Conservation (phyloP, 1,140 invertebrate genomes). For the Samia ricini region DNA sequence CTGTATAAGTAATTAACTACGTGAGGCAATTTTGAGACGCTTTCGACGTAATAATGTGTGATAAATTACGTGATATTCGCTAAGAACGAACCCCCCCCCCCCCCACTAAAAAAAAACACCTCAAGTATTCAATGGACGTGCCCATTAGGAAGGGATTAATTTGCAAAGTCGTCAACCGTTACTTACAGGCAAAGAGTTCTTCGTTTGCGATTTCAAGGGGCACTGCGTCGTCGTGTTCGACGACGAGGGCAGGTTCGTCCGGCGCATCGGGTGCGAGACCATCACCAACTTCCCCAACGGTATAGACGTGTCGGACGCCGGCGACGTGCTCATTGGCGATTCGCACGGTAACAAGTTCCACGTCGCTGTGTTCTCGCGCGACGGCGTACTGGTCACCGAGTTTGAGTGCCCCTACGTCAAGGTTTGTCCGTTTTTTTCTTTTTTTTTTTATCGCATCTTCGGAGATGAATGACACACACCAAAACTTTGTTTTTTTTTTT, state of each 20-base stretch:
- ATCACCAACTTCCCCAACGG: slow-evolving; percentile 98
- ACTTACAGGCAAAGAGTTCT: slow-evolving; percentile 94
- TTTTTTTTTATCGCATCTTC: too few relatives aligned
- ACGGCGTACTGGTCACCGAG: slow-evolving; percentile 92
- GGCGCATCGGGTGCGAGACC: slow-evolving; percentile 96
- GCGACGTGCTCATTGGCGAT: slow-evolving; percentile 97
- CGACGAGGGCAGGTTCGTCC: slow-evolving; percentile 92
- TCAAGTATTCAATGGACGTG: too few relatives aligned
- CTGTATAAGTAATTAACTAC: too few relatives aligned
- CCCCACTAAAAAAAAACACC: too few relatives aligned
- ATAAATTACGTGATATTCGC: too few relatives aligned
- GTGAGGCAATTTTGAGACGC: too few relatives aligned
- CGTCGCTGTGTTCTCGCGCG: slow-evolving; percentile 94
- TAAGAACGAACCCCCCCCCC: too few relatives aligned
- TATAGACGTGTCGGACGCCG: slow-evolving; percentile 97
- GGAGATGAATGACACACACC: too few relatives aligned
- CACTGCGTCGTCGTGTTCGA: slow-evolving; percentile 98
- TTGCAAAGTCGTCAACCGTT: background rate
- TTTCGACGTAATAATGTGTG: too few relatives aligned
- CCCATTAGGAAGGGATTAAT: background rate
- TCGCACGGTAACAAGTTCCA: slow-evolving; percentile 98
- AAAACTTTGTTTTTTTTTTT: too few relatives aligned
- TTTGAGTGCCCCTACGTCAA: slow-evolving; percentile 98
- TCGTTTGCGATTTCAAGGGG: slow-evolving; percentile 98
- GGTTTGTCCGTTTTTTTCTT: slow-evolving; percentile 66